Base-by-base conservation (phyloP, 2,797 vertebrate species). In the Cirrhinus molitorella region DNA sequence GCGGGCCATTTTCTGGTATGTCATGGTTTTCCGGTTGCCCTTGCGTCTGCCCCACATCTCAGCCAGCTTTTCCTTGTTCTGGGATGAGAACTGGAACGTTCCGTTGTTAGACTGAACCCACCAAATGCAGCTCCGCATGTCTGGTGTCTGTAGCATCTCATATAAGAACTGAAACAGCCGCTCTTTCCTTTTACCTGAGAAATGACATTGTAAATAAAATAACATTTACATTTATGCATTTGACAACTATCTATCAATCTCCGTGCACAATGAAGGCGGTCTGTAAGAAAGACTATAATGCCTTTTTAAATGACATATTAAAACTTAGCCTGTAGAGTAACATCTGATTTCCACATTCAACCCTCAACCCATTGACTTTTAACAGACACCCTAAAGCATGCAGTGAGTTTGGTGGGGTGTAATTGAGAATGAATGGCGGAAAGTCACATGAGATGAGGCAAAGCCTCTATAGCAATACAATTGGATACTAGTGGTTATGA, bases 1-100 rank as follows among this genome's bases (percentile, higher is more conserved):
- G 1, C 95, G 91, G 0, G 95, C 95, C 95, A 96, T 96, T 91
- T 96, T 96, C 89, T 96, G 95, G 88, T 96, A 96, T 0, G 95
- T 96, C 95, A 96, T 96, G 83, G 94, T 94, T 86, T 96, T 96
- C 82, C 95, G 94, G 73, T 96, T 96, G 4, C 95, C 95, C 88
- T 96, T 96, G 16, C 95, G 91, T 0, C 87, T 90, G 10, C 95
- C 95, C 95, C 95, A 96, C 57, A 96, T 89, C 89, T 95, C 93
- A 0, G 95, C 95, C 70, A 96, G 92, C 19, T 89, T 92, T 88
- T 96, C 95, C 86, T 96, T 96, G 91, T 96, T 95, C 87, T 96
- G 95, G 6, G 95, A 96, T 47, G 95, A 96, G 88, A 96, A 96
- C 92, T 96, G 95, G 88, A 96, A 96, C 0, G 92, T 96, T 5